Evolutionary conservation across 2,888 invertebrate genomes (phyloP).

Genomic region (Anagyrus pseudococci): DNA sequence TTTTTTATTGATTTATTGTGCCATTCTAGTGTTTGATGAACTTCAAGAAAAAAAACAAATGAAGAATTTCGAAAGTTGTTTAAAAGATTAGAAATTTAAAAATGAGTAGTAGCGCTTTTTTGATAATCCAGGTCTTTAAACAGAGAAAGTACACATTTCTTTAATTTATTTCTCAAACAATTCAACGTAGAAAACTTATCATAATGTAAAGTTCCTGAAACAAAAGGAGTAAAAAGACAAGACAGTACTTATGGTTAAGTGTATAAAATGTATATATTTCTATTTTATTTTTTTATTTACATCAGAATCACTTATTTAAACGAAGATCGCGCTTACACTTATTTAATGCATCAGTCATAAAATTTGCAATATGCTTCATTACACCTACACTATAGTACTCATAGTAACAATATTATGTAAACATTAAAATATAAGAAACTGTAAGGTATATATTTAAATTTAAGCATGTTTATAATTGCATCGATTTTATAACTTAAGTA

Average conservation of each 20-base stretch:
- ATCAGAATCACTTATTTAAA: conserved; percentile 4
- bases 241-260: too few relatives aligned
- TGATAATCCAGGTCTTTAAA: neutral
- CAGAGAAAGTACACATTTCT: too few relatives aligned
- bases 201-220: too few relatives aligned
- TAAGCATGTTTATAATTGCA: conserved; percentile 2
- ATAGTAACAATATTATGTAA: neutral
- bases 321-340: conserved; percentile 3
- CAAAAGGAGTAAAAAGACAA: too few relatives aligned
- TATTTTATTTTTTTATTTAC: conserved; percentile 31
- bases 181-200: too few relatives aligned
- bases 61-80: too few relatives aligned
- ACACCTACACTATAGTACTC: neutral
- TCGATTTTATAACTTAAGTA: conserved; percentile 5
- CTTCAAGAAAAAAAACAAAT: too few relatives aligned
- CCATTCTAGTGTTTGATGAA: too few relatives aligned
- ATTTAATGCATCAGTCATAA: conserved; percentile 20
- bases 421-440: neutral
- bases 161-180: too few relatives aligned
- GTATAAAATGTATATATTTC: conserved; percentile 23
- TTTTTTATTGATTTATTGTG: too few relatives aligned
- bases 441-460: neutral
- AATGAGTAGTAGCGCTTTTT: too few relatives aligned
- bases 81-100: too few relatives aligned
- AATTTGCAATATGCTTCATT: conserved; percentile 1